Evolutionary conservation across 2,888 invertebrate species (phyloP).

Genomic region (Pristionchus entomophagus): DNA sequence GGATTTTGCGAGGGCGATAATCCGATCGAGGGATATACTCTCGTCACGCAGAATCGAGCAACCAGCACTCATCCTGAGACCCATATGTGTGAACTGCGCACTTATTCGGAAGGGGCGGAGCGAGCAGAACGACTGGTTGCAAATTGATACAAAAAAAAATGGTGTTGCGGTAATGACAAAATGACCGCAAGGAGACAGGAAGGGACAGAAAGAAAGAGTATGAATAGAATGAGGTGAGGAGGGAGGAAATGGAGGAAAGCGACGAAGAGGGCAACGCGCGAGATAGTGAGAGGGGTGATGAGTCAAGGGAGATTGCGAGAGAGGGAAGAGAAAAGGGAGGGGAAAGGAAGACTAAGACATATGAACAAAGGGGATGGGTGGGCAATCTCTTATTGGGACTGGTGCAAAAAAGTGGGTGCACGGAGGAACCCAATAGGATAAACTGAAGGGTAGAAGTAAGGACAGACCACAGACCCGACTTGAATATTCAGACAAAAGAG

Average conservation of each 20-base stretch:
- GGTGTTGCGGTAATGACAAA: no score
- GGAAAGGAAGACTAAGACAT: slow-evolving; percentile 1
- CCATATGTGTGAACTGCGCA: background rate
- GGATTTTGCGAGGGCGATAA: background rate
- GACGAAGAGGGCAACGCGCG: background rate
- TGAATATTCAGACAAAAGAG: slow-evolving; percentile 28
- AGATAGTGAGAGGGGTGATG: background rate
- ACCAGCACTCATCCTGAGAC: background rate
- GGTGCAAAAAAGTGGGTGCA: background rate
- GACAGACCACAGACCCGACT: slow-evolving; percentile 20
- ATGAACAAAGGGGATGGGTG: slow-evolving; percentile 17
- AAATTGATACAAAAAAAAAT: slow-evolving; percentile 5
- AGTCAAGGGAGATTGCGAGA: slow-evolving; percentile 8
- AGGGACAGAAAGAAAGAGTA: background rate
- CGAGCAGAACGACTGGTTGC: background rate
- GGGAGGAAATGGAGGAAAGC: background rate
- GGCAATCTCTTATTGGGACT: background rate
- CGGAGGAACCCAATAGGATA: background rate
- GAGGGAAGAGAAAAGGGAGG: background rate
- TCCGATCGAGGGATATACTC: background rate
- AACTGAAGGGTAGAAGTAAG: background rate
- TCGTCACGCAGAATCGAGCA: background rate
- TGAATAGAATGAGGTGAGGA: background rate
- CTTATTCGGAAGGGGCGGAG: background rate
- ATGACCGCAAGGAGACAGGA: no score